Conservation (phyloP, 2,113 vertebrate species). For the Symphodus melops region DNA sequence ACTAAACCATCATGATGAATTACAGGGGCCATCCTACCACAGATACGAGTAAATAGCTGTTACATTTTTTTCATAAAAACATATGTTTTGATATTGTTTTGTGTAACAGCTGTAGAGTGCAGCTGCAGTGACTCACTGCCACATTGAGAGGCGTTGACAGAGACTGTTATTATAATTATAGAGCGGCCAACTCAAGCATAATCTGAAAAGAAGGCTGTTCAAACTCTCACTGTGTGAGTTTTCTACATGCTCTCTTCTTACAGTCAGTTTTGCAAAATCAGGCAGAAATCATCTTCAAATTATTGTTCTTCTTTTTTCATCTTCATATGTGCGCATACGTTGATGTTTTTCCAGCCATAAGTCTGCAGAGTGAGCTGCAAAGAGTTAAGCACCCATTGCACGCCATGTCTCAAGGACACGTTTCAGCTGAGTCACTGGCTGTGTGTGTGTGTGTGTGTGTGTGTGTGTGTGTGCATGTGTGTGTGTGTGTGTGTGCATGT, state of each 20-base stretch:
- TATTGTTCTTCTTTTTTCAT: neutral
- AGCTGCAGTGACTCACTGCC: slow-evolving; percentile 2
- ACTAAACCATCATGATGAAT: neutral
- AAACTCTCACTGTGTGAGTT: too few relatives aligned
- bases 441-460: slow-evolving; percentile 9
- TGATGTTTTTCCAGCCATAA: slow-evolving; percentile 9
- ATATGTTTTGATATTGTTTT: too few relatives aligned
- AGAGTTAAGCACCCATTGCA: neutral
- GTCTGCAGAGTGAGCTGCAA: slow-evolving; percentile 64
- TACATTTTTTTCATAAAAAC: too few relatives aligned
- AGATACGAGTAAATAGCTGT: too few relatives aligned
- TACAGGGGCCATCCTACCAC: too few relatives aligned
- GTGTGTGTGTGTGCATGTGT: neutral
- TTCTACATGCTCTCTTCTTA: too few relatives aligned
- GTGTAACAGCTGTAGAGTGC: neutral
- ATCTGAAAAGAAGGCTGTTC: neutral
- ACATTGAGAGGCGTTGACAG: neutral
- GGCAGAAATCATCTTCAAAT: neutral
- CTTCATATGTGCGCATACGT: neutral
- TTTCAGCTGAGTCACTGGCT: slow-evolving; percentile 71
- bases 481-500: slow-evolving; percentile 13
- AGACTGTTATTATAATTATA: neutral
- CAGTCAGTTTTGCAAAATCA: too few relatives aligned
- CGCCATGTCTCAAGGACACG: slow-evolving; percentile 68
- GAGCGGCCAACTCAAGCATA: neutral